Conservation (phyloP, 1,140 invertebrate genomes). For the Drosophila repleta region DNA sequence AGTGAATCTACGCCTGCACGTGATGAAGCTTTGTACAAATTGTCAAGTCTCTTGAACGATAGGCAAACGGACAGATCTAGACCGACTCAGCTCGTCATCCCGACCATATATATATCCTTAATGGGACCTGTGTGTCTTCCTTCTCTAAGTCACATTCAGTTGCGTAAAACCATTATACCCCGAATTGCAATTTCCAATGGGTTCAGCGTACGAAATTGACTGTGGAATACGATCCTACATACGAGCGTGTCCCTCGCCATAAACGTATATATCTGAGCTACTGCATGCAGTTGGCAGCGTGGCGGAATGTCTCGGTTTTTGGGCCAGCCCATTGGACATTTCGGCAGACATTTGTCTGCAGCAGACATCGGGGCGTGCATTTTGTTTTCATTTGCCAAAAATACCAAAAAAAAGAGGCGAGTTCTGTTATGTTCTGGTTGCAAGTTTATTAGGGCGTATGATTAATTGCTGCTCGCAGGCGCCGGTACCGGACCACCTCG, state of each 20-base stretch:
- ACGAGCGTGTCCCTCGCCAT: neutral
- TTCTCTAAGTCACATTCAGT: too few relatives aligned
- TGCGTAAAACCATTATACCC: too few relatives aligned
- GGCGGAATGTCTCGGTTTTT: constrained; percentile 33
- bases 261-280: neutral
- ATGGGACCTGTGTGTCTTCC: too few relatives aligned
- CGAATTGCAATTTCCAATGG: too few relatives aligned
- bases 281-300: constrained; percentile 72
- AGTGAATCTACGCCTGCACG: too few relatives aligned
- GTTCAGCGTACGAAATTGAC: too few relatives aligned
- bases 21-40: too few relatives aligned
- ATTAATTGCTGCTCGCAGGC: constrained; percentile 74
- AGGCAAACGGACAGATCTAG: too few relatives aligned
- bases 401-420: constrained; percentile 27
- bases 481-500: constrained; percentile 44
- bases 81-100: too few relatives aligned
- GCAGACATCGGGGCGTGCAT: constrained; percentile 76
- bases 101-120: too few relatives aligned
- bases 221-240: neutral
- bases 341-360: constrained; percentile 76
- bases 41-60: too few relatives aligned
- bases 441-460: constrained; percentile 70
- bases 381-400: constrained; percentile 72
- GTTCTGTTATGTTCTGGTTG: constrained; percentile 44
- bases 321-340: constrained; percentile 67